Evolutionary conservation across 2,113 vertebrate species (phyloP).

Genomic region (Typhlomys cinereus): DNA sequence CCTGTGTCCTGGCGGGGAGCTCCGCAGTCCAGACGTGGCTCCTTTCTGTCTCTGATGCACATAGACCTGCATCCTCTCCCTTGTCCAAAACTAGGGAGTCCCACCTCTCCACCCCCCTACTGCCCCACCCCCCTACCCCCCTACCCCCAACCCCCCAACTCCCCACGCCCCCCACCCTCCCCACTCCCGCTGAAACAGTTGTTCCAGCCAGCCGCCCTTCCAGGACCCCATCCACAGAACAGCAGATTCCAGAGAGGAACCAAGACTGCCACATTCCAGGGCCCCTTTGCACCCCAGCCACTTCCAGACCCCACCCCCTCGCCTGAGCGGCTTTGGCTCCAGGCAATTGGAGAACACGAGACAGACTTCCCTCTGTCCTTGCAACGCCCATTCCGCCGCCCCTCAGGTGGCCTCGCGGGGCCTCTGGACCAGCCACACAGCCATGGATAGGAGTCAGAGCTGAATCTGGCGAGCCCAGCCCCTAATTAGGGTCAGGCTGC

Average conservation of each 20-base stretch:
- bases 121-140: not conserved
- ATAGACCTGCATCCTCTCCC: not conserved
- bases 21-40: fast-evolving
- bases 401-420: not conserved
- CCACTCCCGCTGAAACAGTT: not conserved
- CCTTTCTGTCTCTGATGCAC: not conserved
- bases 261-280: fast-evolving
- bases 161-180: not conserved
- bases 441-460: not conserved
- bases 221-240: not conserved
- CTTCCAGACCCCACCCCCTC: not conserved
- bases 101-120: no score
- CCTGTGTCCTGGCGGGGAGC: fast-evolving
- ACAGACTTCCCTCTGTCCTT: not conserved
- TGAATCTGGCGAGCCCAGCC: not conserved
- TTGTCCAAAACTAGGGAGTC: not conserved
- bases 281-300: not conserved
- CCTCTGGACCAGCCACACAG: fast-evolving
- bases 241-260: not conserved
- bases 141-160: no score
- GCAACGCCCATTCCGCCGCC: not conserved
- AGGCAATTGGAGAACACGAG: conserved; percentile 35
- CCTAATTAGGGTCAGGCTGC: not conserved
- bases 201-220: not conserved
- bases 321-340: conserved; percentile 6